Percentiles rank a stretch among this genome's conserved stretches.
Evolutionary conservation across 2,888 invertebrate genomes (phyloP).

Genomic region (Drosophila demipolita): DNA sequence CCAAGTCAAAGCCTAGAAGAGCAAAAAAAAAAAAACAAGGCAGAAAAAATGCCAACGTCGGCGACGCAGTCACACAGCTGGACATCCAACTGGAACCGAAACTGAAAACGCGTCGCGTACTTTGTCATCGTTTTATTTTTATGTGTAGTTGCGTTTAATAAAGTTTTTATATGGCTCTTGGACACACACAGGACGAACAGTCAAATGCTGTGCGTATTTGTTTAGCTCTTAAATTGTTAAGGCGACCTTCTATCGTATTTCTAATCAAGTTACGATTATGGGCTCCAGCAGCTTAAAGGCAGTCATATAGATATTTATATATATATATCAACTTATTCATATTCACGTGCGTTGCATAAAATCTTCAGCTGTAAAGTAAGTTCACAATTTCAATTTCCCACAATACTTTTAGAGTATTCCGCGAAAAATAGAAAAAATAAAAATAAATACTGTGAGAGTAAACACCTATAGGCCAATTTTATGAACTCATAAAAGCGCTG

Average conservation of each 20-base stretch:
- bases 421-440: conserved; percentile 34
- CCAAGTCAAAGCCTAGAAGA: conserved; percentile 2
- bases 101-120: conserved; percentile 63
- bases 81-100: conserved; percentile 46
- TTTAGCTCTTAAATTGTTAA: conserved; percentile 29
- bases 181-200: conserved; percentile 1
- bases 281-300: conserved; percentile 63
- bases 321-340: conserved; percentile 57
- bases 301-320: conserved; percentile 8
- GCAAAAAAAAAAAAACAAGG: background rate
- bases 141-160: conserved; percentile 81
- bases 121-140: conserved; percentile 79
- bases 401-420: conserved; percentile 21
- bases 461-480: conserved; percentile 71
- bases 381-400: conserved; percentile 77
- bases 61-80: conserved; percentile 51
- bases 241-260: conserved; percentile 40
- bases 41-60: conserved; percentile 45
- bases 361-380: conserved; percentile 67
- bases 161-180: conserved; percentile 67
- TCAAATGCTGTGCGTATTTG: conserved; percentile 3
- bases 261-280: conserved; percentile 75
- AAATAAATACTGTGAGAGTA: conserved; percentile 43
- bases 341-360: conserved; percentile 70
- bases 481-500: conserved; percentile 78